A percentile compares a stretch with the other conserved stretches of the same genome.
phyloP scores from a whole-genome alignment of 2,888 invertebrate genomes.

The Melanophora roralis region DNA sequence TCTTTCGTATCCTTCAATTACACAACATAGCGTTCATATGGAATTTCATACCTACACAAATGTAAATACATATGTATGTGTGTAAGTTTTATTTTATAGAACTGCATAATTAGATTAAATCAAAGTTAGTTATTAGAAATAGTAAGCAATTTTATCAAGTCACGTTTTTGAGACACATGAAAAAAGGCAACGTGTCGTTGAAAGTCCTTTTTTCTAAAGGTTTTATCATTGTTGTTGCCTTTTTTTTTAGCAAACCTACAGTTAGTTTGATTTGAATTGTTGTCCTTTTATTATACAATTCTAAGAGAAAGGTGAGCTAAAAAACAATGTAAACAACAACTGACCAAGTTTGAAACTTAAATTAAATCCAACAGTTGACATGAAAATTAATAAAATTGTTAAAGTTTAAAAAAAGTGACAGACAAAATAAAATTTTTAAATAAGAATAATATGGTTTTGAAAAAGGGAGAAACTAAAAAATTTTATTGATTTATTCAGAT shows the following conservation, averaged over 20 bases:
- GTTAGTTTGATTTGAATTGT: constrained; percentile 1
- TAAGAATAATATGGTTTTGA: background rate
- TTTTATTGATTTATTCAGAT: background rate
- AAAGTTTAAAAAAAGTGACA: background rate
- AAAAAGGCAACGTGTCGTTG: constrained; percentile 46
- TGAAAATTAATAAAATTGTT: constrained; percentile 9
- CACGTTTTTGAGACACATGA: constrained; percentile 66
- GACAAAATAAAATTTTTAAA: background rate
- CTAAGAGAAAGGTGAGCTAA: background rate
- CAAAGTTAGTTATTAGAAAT: constrained; percentile 68
- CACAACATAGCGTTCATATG: too few species aligned
- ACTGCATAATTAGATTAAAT: constrained; percentile 74
- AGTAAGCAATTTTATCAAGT: constrained; percentile 69
- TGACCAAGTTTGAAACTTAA: constrained; percentile 44
- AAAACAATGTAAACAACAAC: background rate
- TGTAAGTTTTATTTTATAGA: constrained; percentile 50
- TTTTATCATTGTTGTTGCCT: background rate
- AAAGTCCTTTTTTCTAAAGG: background rate
- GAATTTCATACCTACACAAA: too few species aligned
- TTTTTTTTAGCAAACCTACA: background rate
- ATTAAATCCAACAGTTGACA: constrained; percentile 36
- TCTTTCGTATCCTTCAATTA: constrained; percentile 21
- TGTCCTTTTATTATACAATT: background rate
- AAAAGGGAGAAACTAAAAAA: background rate
- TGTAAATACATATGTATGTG: too few species aligned